Conservation (phyloP, 1,140 invertebrate species). For the Platorchestia sp. region DNA sequence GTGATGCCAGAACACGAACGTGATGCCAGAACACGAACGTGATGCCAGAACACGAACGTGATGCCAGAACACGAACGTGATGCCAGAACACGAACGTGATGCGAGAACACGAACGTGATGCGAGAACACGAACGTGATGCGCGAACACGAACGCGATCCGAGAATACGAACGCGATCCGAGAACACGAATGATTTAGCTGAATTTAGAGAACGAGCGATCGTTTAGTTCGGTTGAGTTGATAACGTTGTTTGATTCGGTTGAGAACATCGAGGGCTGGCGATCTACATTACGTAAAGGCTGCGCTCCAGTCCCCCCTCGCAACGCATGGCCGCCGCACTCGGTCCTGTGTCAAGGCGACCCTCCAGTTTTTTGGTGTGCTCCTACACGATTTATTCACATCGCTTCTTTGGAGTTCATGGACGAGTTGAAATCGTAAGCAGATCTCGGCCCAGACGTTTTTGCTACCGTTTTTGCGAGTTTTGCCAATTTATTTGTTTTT, state of each 20-base stretch:
- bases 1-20: too few species aligned
- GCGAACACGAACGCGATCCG: too few species aligned
- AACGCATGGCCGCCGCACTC: background rate
- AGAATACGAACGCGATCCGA: too few species aligned
- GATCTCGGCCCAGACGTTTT: background rate
- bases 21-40: too few species aligned
- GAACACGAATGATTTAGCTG: background rate
- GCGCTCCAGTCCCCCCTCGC: background rate
- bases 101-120: too few species aligned
- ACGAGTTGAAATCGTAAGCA: background rate
- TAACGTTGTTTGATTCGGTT: background rate
- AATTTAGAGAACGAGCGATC: background rate
- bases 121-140: too few species aligned
- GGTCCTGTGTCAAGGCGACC: background rate
- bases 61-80: too few species aligned
- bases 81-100: too few species aligned
- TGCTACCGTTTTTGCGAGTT: background rate
- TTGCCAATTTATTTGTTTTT: background rate
- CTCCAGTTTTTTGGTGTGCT: background rate
- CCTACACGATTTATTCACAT: background rate
- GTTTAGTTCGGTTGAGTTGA: background rate
- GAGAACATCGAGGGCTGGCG: background rate
- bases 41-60: too few species aligned
- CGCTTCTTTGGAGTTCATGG: background rate
- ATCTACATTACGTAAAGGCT: background rate